phyloP scores from a whole-genome alignment of 2,888 invertebrate genomes.

The Epiblema foenella region DNA sequence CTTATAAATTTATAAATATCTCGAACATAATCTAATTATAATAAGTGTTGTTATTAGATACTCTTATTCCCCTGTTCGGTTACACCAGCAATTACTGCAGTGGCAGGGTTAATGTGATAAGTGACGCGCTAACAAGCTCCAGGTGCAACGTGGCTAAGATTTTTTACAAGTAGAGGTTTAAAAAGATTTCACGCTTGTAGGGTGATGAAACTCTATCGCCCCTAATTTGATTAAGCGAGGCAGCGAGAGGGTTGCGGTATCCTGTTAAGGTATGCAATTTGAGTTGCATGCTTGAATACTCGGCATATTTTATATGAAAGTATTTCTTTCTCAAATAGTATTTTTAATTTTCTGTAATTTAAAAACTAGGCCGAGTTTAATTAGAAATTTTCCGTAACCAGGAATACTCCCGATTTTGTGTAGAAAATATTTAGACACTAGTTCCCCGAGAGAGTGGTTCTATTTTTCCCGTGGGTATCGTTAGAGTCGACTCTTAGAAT shows the following conservation, averaged over 20 bases:
- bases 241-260: constrained; percentile 23
- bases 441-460: too few relatives aligned
- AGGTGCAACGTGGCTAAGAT: constrained; percentile 42
- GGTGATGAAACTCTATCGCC: constrained; percentile 33
- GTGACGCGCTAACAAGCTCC: constrained; percentile 59
- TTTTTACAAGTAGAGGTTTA: constrained; percentile 34
- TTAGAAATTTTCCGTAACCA: too few relatives aligned
- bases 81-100: constrained; percentile 62
- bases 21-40: too few relatives aligned
- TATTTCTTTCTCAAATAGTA: too few relatives aligned
- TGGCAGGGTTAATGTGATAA: constrained; percentile 67
- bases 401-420: too few relatives aligned
- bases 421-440: too few relatives aligned
- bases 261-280: constrained; percentile 11
- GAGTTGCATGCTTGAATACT: neutral
- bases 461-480: too few relatives aligned
- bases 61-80: constrained; percentile 55
- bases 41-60: constrained; percentile 43
- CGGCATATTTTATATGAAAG: neutral
- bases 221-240: constrained; percentile 28
- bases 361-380: too few relatives aligned
- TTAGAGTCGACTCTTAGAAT: too few relatives aligned
- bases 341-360: too few relatives aligned
- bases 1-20: neutral
- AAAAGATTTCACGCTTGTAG: constrained; percentile 30